Percentiles rank a stretch among this genome's conserved stretches.
These are phyloP conservation scores for Acanthis flammea DNA, from an alignment of 2,797 vertebrate species.

Conservation along the genomic window DNA sequence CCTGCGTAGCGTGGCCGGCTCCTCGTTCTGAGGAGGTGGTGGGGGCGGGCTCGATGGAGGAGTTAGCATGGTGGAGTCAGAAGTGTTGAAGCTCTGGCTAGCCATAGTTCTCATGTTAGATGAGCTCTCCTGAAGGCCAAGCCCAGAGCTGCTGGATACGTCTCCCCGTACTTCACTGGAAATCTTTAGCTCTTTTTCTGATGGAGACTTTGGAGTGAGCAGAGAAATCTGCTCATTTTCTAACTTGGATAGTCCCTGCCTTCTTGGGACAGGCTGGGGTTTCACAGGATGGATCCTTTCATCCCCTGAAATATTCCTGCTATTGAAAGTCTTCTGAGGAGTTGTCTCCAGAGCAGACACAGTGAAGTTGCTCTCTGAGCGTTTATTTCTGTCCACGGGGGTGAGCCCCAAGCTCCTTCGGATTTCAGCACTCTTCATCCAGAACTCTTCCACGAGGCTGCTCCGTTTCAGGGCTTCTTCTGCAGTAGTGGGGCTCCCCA, in stretches of 20 bases:
- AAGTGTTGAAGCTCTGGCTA: slow-evolving; percentile 88
- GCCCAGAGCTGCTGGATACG: slow-evolving; percentile 89
- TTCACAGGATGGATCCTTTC: slow-evolving; percentile 77
- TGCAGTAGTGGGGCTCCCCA: slow-evolving; percentile 67
- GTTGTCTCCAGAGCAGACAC: slow-evolving; percentile 68
- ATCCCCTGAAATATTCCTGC: slow-evolving; percentile 72
- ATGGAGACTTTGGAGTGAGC: slow-evolving; percentile 76
- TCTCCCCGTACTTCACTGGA: slow-evolving; percentile 80
- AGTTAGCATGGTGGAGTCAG: slow-evolving; percentile 93
- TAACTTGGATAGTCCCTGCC: slow-evolving; percentile 79
- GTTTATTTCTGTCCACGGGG: slow-evolving; percentile 83
- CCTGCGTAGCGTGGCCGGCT: slow-evolving; percentile 85
- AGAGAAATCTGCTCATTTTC: slow-evolving; percentile 83
- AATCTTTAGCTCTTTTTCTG: slow-evolving; percentile 77
- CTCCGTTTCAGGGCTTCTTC: slow-evolving; percentile 82
- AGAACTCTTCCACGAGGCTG: slow-evolving; percentile 94
- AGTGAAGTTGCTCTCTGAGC: slow-evolving; percentile 73
- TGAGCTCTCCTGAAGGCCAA: slow-evolving; percentile 88
- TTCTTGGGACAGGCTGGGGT: slow-evolving; percentile 77
- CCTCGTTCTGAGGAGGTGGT: slow-evolving; percentile 89
- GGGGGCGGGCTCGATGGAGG: slow-evolving; percentile 95
- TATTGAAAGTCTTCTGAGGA: slow-evolving; percentile 68
- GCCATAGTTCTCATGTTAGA: slow-evolving; percentile 83
- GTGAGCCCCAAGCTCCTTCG: slow-evolving; percentile 90
- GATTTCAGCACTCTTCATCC: slow-evolving; percentile 95